phyloP scores from a whole-genome alignment of 2,113 vertebrate genomes.

The Rhombomys opimus region DNA sequence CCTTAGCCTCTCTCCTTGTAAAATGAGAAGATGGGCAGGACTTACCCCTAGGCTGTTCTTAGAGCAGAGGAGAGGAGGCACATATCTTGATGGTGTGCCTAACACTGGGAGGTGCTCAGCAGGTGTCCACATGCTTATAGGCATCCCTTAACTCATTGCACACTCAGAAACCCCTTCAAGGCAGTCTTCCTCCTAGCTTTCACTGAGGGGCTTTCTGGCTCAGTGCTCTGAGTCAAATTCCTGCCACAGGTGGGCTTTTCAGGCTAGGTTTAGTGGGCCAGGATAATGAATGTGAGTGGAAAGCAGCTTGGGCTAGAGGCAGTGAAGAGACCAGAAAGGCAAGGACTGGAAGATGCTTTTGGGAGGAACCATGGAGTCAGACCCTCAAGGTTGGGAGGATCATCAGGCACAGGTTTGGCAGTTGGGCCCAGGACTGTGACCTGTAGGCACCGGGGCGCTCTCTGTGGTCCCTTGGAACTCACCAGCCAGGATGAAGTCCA shows the following conservation, averaged over 20 bases:
- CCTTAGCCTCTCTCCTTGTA: not conserved
- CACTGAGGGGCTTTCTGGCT: not conserved
- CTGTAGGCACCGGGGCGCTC: not conserved
- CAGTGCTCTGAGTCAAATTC: not conserved
- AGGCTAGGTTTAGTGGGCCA: not conserved
- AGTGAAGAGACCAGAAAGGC: not conserved
- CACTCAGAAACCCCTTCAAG: not conserved
- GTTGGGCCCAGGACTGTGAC: not conserved
- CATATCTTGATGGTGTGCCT: not conserved
- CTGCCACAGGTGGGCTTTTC: not conserved
- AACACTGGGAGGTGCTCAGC: rapidly evolving
- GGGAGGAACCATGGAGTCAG: not conserved
- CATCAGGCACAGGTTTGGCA: rapidly evolving
- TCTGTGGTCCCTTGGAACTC: not conserved
- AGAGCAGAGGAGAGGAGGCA: not conserved
- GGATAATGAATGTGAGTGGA: not conserved
- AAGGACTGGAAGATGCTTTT: not conserved
- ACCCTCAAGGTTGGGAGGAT: not conserved
- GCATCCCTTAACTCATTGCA: not conserved
- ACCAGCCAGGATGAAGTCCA: conserved; percentile 81
- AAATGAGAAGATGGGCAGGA: not conserved
- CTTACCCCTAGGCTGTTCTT: not conserved
- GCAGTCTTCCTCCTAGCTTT: not conserved
- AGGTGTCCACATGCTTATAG: not conserved
- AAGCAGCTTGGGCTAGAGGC: not conserved